Evolutionary conservation across 53 echinoderm and acorn worm species (phyloP).

Genomic region (Echinarachnius parma): DNA sequence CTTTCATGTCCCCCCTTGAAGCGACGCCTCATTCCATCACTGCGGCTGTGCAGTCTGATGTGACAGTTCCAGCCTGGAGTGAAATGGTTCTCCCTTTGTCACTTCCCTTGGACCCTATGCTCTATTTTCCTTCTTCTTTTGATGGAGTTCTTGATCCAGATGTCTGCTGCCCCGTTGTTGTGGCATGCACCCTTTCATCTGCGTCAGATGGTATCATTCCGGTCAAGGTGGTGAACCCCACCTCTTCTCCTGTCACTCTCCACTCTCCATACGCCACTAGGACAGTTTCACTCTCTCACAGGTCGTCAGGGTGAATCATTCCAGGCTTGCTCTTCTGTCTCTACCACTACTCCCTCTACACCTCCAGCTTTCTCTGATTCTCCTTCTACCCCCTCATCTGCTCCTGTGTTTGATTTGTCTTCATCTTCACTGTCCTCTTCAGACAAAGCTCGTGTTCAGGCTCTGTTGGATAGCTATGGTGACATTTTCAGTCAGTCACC

Average conservation of each 20-base stretch:
- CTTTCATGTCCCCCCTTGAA: slow-evolving; percentile 20
- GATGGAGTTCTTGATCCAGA: slow-evolving; percentile 35
- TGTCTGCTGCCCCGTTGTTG: slow-evolving; percentile 3
- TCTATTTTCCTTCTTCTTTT: neutral
- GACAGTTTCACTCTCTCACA: slow-evolving; percentile 39
- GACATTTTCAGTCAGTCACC: slow-evolving; percentile 15
- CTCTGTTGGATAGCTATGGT: slow-evolving; percentile 6
- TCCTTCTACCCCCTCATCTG: neutral
- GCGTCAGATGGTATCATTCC: slow-evolving; percentile 9
- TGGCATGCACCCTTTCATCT: slow-evolving; percentile 30
- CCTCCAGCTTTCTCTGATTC: too few species aligned
- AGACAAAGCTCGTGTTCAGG: slow-evolving; percentile 18
- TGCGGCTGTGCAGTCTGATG: slow-evolving; percentile 1
- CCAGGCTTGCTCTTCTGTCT: neutral
- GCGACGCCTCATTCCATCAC: slow-evolving; percentile 16
- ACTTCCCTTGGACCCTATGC: neutral
- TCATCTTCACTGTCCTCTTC: slow-evolving; percentile 21
- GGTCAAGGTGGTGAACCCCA: slow-evolving; percentile 38
- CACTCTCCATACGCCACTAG: slow-evolving; percentile 30
- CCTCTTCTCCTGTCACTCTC: neutral
- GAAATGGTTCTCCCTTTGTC: slow-evolving; percentile 22
- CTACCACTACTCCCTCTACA: neutral
- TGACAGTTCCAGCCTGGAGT: slow-evolving; percentile 33
- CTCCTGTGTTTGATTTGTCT: slow-evolving; percentile 13
- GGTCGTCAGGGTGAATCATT: slow-evolving; percentile 24